Percentiles rank a stretch among this genome's conserved stretches.
These are phyloP conservation scores for Lycocerus yunnanus DNA, from an alignment of 2,888 invertebrate genomes.

Conservation along the genomic window DNA sequence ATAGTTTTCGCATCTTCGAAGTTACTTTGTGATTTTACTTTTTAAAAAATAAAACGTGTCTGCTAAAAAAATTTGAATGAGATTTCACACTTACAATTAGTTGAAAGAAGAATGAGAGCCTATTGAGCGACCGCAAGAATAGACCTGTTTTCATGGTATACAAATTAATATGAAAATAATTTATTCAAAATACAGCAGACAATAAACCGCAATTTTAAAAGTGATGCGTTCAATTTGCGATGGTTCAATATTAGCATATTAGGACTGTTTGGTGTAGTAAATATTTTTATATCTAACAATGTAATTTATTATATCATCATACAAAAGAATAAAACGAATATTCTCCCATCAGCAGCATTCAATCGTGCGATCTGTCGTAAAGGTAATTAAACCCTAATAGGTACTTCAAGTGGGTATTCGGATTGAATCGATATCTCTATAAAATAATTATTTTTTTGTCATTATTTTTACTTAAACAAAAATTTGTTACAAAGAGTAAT, in stretches of 20 bases:
- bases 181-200: background rate
- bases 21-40: background rate
- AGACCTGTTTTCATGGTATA: background rate
- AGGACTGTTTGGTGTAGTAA: background rate
- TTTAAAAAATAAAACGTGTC: background rate
- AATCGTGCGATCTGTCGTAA: background rate
- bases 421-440: no score
- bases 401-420: background rate
- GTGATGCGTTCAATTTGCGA: background rate
- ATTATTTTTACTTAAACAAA: no score
- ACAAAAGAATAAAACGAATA: background rate
- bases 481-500: no score
- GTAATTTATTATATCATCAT: background rate
- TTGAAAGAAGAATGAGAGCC: background rate
- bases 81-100: background rate
- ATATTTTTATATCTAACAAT: background rate
- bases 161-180: background rate
- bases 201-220: background rate
- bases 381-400: background rate
- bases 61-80: background rate
- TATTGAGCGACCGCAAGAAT: no score
- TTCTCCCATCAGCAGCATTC: background rate
- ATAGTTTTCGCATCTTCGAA: background rate
- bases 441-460: no score
- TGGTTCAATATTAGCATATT: background rate